These are phyloP conservation scores for Apogon talboti DNA, from an alignment of 2,797 vertebrate species.

Conservation along the genomic window DNA sequence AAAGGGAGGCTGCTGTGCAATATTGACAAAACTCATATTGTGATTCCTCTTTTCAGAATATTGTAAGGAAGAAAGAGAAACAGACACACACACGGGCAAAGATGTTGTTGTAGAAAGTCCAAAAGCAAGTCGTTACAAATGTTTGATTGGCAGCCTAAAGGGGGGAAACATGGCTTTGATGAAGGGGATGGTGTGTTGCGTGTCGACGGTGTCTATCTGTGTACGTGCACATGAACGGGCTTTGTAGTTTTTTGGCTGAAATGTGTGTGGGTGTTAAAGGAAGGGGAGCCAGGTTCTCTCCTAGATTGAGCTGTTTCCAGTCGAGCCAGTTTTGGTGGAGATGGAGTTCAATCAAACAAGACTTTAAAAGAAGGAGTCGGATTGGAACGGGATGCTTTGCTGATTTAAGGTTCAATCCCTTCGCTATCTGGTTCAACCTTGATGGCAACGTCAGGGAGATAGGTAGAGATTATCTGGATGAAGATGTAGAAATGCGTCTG, in stretches of 20 bases:
- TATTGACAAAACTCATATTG: slow-evolving; percentile 62
- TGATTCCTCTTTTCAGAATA: slow-evolving; percentile 29
- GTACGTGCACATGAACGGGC: neutral
- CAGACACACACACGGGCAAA: slow-evolving; percentile 32
- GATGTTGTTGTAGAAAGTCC: slow-evolving; percentile 41
- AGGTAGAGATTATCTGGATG: slow-evolving; percentile 48
- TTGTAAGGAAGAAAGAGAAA: slow-evolving; percentile 43
- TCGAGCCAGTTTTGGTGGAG: slow-evolving; percentile 32
- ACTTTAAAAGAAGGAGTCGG: slow-evolving; percentile 21
- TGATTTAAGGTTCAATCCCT: slow-evolving; percentile 37
- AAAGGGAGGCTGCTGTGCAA: slow-evolving; percentile 47
- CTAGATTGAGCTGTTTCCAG: slow-evolving; percentile 41
- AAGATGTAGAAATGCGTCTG: slow-evolving; percentile 29
- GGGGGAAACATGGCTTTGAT: slow-evolving; percentile 24
- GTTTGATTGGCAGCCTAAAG: slow-evolving; percentile 55
- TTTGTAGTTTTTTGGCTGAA: slow-evolving; percentile 35
- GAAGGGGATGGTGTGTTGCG: slow-evolving; percentile 2
- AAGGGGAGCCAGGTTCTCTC: slow-evolving; percentile 40
- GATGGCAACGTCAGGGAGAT: slow-evolving; percentile 26
- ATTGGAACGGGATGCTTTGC: slow-evolving; percentile 47
- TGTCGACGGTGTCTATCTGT: neutral
- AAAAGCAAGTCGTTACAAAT: slow-evolving; percentile 51
- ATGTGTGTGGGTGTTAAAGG: slow-evolving; percentile 38
- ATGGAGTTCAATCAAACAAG: slow-evolving; percentile 44
- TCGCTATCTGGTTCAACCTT: slow-evolving; percentile 28